A percentile compares a stretch with the other conserved stretches of the same genome.
phyloP scores from a whole-genome alignment of 64 coral and sea anemone genomes.

The Trachythela sp. region DNA sequence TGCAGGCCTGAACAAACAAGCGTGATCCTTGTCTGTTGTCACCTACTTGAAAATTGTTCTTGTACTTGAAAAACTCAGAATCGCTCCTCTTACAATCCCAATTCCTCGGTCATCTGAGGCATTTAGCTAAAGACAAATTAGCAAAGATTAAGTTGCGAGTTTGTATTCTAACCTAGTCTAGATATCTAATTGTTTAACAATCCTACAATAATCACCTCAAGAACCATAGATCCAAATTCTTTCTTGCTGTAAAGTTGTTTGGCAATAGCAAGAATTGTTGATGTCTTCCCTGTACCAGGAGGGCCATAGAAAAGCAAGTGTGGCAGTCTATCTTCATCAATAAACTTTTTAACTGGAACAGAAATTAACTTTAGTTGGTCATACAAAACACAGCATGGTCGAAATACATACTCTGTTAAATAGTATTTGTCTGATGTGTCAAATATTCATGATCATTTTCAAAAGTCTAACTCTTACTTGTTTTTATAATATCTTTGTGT shows the following conservation, averaged over 20 bases:
- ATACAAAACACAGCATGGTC: not conserved
- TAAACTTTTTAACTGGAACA: slow-evolving; percentile 77
- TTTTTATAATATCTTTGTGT: slow-evolving; percentile 90
- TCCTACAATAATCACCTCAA: slow-evolving; percentile 56
- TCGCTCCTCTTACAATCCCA: slow-evolving; percentile 80
- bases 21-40: not conserved
- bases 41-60: slow-evolving; percentile 99
- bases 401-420: not conserved
- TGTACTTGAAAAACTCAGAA: slow-evolving; percentile 97
- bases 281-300: slow-evolving; percentile 98
- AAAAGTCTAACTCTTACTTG: slow-evolving; percentile 65
- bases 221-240: slow-evolving; percentile 93
- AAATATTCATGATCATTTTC: too few relatives aligned
- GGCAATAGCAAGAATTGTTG: slow-evolving; percentile 92
- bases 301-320: slow-evolving; percentile 95
- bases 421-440: not conserved
- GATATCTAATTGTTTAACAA: not conserved
- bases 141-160: not conserved
- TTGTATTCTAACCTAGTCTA: not conserved
- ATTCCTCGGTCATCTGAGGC: slow-evolving; percentile 99
- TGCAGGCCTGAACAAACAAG: not conserved
- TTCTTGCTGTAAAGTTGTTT: slow-evolving; percentile 82
- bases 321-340: slow-evolving; percentile 79
- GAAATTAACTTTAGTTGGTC: not conserved
- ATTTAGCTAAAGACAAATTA: slow-evolving; percentile 74